phyloP scores from a whole-genome alignment of 2,888 invertebrate species.

The Conops quadrifasciatus region DNA sequence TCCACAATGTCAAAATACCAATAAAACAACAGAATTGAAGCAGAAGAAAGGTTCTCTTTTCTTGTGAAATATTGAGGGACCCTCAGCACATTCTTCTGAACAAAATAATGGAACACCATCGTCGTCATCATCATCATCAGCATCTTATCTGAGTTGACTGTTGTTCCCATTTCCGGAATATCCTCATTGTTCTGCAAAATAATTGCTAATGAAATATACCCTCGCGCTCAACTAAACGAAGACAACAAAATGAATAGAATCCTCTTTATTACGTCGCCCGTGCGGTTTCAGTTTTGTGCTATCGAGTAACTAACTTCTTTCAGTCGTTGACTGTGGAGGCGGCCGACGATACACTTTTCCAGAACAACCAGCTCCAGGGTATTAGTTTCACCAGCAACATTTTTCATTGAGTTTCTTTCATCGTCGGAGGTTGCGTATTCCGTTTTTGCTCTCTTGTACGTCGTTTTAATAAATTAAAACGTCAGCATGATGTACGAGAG shows the following conservation, averaged over 20 bases:
- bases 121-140: too few relatives aligned
- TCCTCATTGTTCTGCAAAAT: conserved; percentile 2
- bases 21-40: background rate
- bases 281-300: conserved; percentile 20
- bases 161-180: conserved; percentile 14
- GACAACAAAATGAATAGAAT: conserved; percentile 3
- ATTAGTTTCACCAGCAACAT: conserved; percentile 25
- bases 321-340: background rate
- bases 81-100: background rate
- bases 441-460: conserved; percentile 14
- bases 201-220: conserved; percentile 30
- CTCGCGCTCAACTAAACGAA: background rate
- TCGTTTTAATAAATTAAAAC: conserved; percentile 63
- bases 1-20: background rate
- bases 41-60: conserved; percentile 1
- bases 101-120: too few relatives aligned
- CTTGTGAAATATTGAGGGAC: background rate
- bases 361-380: conserved; percentile 19
- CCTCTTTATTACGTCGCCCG: conserved; percentile 24
- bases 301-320: background rate
- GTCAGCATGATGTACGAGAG: conserved; percentile 64
- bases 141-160: background rate
- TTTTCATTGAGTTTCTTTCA: conserved; percentile 25
- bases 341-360: background rate
- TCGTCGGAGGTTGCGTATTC: background rate